These are phyloP conservation scores for Spodoptera frugiperda DNA, from an alignment of 1,140 invertebrate genomes.

Conservation along the genomic window DNA sequence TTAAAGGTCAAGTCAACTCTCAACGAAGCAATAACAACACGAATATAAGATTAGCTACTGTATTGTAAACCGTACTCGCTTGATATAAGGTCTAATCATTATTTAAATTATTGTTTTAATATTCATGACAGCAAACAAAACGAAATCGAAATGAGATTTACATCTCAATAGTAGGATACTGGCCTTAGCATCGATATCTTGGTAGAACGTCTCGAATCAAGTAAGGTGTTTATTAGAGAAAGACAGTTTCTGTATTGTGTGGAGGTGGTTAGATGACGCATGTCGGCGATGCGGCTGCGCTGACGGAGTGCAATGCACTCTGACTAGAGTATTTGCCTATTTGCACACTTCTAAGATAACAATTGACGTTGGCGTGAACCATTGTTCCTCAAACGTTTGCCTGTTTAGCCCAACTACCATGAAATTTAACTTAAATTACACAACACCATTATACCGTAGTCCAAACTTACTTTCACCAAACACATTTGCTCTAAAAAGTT, in stretches of 20 bases:
- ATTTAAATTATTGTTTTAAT: conserved; percentile 21
- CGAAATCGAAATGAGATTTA: conserved; percentile 22
- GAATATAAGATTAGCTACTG: not conserved
- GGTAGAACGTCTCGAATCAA: conserved; percentile 1
- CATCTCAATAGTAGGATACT: conserved; percentile 24
- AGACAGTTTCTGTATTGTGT: conserved; percentile 49
- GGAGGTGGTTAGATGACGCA: conserved; percentile 50
- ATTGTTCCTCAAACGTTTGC: conserved; percentile 50
- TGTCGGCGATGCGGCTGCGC: conserved; percentile 53
- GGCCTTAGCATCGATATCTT: conserved; percentile 4
- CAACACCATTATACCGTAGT: conserved; percentile 22
- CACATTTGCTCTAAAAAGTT: conserved; percentile 42
- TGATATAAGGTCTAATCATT: conserved; percentile 29
- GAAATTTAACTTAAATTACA: conserved; percentile 39
- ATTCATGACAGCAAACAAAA: conserved; percentile 33
- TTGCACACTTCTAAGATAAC: conserved; percentile 61
- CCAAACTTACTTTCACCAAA: conserved; percentile 47
- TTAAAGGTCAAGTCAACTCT: not conserved
- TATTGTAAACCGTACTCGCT: not conserved
- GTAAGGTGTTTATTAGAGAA: conserved; percentile 45
- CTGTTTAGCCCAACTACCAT: conserved; percentile 25
- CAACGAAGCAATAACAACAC: not conserved
- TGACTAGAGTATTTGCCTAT: conserved; percentile 57
- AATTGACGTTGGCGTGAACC: conserved; percentile 38
- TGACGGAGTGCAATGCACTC: conserved; percentile 65